Percentiles rank a stretch among this genome's conserved stretches.
Conservation (phyloP, 2,888 invertebrate species). For the Himalopsyche tibetana region DNA sequence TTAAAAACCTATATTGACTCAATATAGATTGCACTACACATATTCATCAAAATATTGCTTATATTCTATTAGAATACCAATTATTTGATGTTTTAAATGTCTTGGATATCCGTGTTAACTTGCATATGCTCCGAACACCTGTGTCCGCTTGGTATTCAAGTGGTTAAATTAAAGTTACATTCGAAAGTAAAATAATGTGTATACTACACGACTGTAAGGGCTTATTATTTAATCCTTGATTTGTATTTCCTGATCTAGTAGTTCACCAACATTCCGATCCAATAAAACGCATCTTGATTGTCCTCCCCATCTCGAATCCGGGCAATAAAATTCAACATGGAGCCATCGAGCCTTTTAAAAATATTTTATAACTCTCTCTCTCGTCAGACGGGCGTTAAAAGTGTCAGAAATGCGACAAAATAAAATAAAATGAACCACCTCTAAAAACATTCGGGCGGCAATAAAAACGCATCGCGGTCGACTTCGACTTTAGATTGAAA, state of each 20-base stretch:
- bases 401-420: slow-evolving; percentile 31
- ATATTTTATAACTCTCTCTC: slow-evolving; percentile 19
- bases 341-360: slow-evolving; percentile 8
- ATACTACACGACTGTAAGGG: too few species aligned
- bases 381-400: background rate
- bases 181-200: too few species aligned
- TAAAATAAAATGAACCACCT: background rate
- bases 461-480: slow-evolving; percentile 10
- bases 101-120: too few species aligned
- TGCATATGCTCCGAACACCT: too few species aligned
- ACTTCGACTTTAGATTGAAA: background rate
- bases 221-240: slow-evolving; percentile 15
- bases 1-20: too few species aligned
- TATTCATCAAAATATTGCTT: too few species aligned
- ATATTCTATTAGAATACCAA: too few species aligned
- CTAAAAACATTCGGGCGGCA: slow-evolving; percentile 15
- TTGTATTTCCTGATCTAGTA: slow-evolving; percentile 26
- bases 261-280: background rate
- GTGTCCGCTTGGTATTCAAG: too few species aligned
- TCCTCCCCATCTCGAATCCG: background rate
- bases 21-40: too few species aligned
- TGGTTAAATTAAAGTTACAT: too few species aligned
- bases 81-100: too few species aligned
- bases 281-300: background rate
- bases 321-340: background rate